These are phyloP conservation scores for Mythimna pallens DNA, from an alignment of 2,888 invertebrate genomes.

Conservation along the genomic window DNA sequence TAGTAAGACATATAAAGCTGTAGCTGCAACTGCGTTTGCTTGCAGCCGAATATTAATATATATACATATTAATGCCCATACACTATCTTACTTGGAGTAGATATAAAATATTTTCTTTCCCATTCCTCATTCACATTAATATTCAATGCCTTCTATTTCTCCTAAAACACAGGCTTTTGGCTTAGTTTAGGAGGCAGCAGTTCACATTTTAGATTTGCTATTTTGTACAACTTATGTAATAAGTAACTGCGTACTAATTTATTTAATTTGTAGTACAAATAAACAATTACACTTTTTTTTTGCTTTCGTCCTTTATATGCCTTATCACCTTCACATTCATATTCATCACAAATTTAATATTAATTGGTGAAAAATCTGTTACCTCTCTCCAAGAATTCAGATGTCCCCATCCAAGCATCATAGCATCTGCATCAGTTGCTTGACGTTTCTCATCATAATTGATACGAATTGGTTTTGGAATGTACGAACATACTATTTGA, in stretches of 20 bases:
- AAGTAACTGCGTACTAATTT: too few species aligned
- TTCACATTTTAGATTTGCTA: too few species aligned
- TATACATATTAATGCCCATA: neutral
- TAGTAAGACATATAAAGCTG: too few species aligned
- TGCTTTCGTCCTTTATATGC: neutral
- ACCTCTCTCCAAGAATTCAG: constrained; percentile 65
- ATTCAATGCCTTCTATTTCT: neutral
- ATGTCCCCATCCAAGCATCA: constrained; percentile 73
- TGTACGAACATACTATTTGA: constrained; percentile 65
- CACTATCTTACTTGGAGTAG: neutral
- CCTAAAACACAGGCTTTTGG: too few species aligned
- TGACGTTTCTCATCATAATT: constrained; percentile 70
- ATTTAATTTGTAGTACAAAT: too few species aligned
- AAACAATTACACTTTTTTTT: too few species aligned
- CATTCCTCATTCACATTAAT: neutral
- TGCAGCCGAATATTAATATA: neutral
- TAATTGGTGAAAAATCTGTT: constrained; percentile 1
- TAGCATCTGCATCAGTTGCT: constrained; percentile 55
- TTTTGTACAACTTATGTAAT: too few species aligned
- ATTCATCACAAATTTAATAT: neutral
- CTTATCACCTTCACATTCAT: neutral
- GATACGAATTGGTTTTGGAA: constrained; percentile 64
- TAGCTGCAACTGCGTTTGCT: too few species aligned
- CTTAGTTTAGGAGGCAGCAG: too few species aligned
- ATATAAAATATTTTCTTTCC: neutral